Conservation (phyloP, 2,888 invertebrate species). For the Ophion ellenae region DNA sequence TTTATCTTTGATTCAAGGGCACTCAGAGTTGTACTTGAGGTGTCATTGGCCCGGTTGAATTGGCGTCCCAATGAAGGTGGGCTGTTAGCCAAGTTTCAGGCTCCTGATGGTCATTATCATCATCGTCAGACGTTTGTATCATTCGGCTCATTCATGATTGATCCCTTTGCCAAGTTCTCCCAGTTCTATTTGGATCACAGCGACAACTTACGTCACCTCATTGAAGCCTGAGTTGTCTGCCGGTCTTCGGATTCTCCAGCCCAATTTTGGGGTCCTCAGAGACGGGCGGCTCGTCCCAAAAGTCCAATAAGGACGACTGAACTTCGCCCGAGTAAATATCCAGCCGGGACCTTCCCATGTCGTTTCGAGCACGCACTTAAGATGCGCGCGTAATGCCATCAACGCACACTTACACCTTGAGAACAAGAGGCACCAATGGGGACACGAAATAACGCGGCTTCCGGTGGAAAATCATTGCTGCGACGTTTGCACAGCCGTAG, state of each 20-base stretch:
- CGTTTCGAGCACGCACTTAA: background rate
- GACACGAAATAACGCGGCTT: background rate
- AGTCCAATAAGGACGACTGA: background rate
- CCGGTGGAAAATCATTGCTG: slow-evolving; percentile 9
- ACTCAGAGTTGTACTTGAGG: slow-evolving; percentile 10
- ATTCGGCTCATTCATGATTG: background rate
- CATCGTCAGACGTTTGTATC: background rate
- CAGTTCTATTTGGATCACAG: background rate
- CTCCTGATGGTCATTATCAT: background rate
- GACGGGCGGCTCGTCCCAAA: background rate
- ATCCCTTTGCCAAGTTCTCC: background rate
- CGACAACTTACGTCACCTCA: background rate
- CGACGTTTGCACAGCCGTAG: slow-evolving; percentile 24
- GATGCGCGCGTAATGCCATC: slow-evolving; percentile 8
- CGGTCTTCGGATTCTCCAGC: background rate
- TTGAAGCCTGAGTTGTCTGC: background rate
- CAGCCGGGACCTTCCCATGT: background rate
- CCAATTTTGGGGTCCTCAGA: background rate
- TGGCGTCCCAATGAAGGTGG: background rate
- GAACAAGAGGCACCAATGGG: slow-evolving; percentile 1
- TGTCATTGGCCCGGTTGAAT: background rate
- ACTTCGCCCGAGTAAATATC: background rate
- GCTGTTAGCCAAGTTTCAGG: background rate
- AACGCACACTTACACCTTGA: slow-evolving; percentile 2
- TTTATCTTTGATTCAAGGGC: slow-evolving; percentile 55